Evolutionary conservation across 2,888 invertebrate species (phyloP).

Genomic region (Caenorhabditis uteleia): DNA sequence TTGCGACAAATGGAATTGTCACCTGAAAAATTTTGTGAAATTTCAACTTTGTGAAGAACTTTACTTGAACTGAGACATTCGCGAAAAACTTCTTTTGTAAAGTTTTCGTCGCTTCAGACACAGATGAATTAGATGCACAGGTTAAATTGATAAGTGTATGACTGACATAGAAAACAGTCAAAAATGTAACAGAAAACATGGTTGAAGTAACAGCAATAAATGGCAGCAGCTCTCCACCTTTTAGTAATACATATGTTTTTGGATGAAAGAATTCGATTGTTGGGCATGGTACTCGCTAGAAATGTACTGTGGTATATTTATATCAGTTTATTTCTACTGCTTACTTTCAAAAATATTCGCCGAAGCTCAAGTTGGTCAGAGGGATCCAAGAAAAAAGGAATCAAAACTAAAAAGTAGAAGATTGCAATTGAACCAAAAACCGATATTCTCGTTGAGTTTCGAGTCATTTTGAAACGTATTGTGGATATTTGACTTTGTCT

Average conservation of each 20-base stretch:
- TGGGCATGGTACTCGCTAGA: conserved; percentile 8
- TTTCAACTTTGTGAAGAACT: no score
- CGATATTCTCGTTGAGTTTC: background rate
- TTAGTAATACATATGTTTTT: conserved; percentile 4
- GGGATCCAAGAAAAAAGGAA: conserved; percentile 19
- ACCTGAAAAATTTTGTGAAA: no score
- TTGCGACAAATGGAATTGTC: conserved; percentile 2
- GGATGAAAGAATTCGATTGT: conserved; percentile 9
- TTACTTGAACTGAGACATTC: conserved; percentile 7
- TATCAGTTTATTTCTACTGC: no score
- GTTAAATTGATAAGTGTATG: conserved; percentile 6
- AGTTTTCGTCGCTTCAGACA: conserved; percentile 2
- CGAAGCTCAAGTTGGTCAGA: conserved; percentile 6
- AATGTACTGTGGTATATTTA: no score
- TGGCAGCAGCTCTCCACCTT: conserved; percentile 14
- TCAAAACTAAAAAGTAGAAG: background rate
- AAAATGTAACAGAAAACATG: background rate
- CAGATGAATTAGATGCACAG: background rate
- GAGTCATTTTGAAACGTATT: conserved; percentile 14
- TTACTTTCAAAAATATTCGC: conserved; percentile 2
- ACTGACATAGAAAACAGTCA: conserved; percentile 3
- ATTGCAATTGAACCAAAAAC: conserved; percentile 3
- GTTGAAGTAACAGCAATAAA: conserved; percentile 5
- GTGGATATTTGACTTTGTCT: conserved; percentile 26
- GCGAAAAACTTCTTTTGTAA: conserved; percentile 14